Base-by-base conservation (phyloP, 2,888 invertebrate genomes). In the Noctua comes region DNA sequence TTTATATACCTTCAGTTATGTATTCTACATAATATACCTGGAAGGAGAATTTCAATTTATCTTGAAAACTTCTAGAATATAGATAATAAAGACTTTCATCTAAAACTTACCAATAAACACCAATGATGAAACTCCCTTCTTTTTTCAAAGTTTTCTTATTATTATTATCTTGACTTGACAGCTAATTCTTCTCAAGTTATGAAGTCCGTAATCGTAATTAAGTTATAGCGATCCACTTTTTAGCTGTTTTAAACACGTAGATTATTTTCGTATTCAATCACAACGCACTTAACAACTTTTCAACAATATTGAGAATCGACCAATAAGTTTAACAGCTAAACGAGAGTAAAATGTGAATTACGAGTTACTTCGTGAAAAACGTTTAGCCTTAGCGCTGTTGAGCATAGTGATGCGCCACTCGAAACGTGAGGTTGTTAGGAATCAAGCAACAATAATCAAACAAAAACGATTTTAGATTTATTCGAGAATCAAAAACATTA, bases 371-470 rank as follows among this genome's bases (percentile, higher is more conserved):
- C 40, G 31, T 24, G 4, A 46, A 73, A 84, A 68, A 46, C 80
- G 71, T 79, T 85, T n/a, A 16, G 24, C 24, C 11, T 3, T 54
- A 54, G 16, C 48, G 36, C 40, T 62, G 68, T 57, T 40, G 57
- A 11, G 7, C 24, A 31, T 86, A 84, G 84, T 82, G 84, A 83
- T 82, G 84, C 18, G 36, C 65, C 27, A 51, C n/a, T 27, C 18
- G 18, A 54, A 74, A 74, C 79, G 64, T 71, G 51, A 65, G 48
- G n/a, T 36, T 21, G 31, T 57, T 31, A n/a, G 21, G 72, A 85
- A 24, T 66, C 27, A 11, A 6, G 0, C 18, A 48, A 51, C 1
- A n/a, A 4, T 24, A 64, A 81, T 74, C 73, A 73, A 73, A 59
- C 51, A 51, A n/a, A 59, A n/a, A 59, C n/a, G 11, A 59, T 46